Evolutionary conservation across 2,797 vertebrate genomes (phyloP).

Genomic region (Knipowitschia caucasica): DNA sequence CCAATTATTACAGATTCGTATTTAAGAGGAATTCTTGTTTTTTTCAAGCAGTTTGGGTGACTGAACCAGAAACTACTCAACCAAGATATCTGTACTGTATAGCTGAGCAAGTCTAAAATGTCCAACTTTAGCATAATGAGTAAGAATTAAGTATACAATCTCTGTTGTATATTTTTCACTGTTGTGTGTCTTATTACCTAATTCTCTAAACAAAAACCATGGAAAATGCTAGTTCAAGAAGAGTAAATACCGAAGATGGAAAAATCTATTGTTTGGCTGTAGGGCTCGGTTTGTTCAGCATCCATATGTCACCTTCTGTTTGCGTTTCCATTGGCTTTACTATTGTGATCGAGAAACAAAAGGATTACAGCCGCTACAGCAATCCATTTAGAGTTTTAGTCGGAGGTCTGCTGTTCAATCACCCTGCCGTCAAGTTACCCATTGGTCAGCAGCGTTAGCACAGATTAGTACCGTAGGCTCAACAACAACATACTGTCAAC

Average conservation of each 20-base stretch:
- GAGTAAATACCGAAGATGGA: background rate
- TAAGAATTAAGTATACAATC: too few relatives aligned
- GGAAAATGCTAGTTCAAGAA: background rate
- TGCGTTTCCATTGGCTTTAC: slow-evolving; percentile 9
- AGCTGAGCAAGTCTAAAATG: too few relatives aligned
- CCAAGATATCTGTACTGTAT: too few relatives aligned
- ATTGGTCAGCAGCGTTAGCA: slow-evolving; percentile 18
- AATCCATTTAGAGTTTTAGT: slow-evolving; percentile 22
- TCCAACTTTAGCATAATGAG: too few relatives aligned
- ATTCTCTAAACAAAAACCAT: background rate
- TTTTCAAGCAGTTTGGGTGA: too few relatives aligned
- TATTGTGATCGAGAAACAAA: background rate
- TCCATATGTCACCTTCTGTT: background rate
- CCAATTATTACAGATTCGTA: too few relatives aligned
- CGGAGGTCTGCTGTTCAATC: slow-evolving; percentile 8
- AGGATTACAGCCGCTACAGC: background rate
- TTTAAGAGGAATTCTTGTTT: too few relatives aligned
- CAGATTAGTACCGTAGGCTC: slow-evolving; percentile 22
- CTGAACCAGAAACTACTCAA: too few relatives aligned
- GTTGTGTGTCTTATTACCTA: background rate
- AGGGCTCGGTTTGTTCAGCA: too few relatives aligned
- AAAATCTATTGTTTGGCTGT: background rate
- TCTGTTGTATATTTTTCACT: background rate
- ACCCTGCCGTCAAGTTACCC: slow-evolving; percentile 16
- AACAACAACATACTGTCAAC: slow-evolving; percentile 6